Evolutionary conservation across 2,797 vertebrate genomes (phyloP).

Genomic region (Picus viridis): DNA sequence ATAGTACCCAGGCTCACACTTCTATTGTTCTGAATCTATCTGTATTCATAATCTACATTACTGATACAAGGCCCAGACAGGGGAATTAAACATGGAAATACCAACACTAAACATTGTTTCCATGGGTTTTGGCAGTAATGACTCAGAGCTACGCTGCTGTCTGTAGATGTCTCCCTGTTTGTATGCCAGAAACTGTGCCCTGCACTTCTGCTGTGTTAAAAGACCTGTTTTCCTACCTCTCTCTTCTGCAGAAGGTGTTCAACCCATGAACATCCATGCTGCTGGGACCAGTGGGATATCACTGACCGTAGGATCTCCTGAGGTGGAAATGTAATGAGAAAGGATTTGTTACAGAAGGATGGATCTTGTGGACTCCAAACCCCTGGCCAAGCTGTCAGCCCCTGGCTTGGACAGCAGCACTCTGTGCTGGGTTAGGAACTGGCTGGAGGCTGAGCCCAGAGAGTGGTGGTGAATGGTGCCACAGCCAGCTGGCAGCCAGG

Average conservation of each 20-base stretch:
- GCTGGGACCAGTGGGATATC: background rate
- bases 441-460: too few relatives aligned
- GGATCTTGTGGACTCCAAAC: background rate
- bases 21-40: slow-evolving; percentile 14
- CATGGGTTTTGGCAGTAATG: slow-evolving; percentile 10
- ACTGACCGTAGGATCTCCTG: background rate
- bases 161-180: background rate
- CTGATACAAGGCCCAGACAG: slow-evolving; percentile 30
- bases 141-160: slow-evolving; percentile 2
- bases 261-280: accelerated
- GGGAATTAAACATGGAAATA: slow-evolving; percentile 23
- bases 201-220: background rate
- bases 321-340: background rate
- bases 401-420: too few relatives aligned
- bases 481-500: too few relatives aligned
- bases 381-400: too few relatives aligned
- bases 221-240: background rate
- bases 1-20: background rate
- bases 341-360: background rate
- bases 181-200: background rate
- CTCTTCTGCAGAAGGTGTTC: background rate
- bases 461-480: too few relatives aligned
- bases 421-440: too few relatives aligned
- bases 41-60: slow-evolving; percentile 11
- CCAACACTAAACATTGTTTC: slow-evolving; percentile 27